Conservation (phyloP, 37 sponge, comb jelly and placozoan genomes). For the Theonella swinhoei region DNA sequence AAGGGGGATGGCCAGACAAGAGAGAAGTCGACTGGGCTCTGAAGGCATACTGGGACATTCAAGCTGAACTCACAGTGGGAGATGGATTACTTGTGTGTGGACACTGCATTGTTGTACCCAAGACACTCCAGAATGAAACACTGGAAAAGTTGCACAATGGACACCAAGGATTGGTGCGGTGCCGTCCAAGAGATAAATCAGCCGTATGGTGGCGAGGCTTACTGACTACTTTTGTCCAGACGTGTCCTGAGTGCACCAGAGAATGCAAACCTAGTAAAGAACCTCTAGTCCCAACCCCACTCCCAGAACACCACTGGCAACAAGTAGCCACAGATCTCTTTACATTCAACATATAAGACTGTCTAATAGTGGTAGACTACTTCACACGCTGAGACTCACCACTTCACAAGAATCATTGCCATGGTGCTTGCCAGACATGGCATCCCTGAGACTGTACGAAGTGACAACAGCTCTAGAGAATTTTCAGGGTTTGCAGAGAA, state of each 20-base stretch:
- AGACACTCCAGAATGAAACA: conserved; percentile 11
- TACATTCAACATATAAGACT: too few species aligned
- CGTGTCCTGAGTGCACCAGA: conserved; percentile 29
- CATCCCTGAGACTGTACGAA: conserved; percentile 48
- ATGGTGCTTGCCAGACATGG: conserved; percentile 43
- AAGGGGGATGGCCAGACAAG: conserved; percentile 28
- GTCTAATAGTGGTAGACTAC: conserved; percentile 45
- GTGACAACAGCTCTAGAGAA: conserved; percentile 51
- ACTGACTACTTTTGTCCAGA: conserved; percentile 11
- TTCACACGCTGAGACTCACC: conserved; percentile 28
- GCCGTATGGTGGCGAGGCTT: conserved; percentile 55
- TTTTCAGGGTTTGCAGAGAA: conserved; percentile 48
- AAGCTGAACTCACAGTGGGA: conserved; percentile 2
- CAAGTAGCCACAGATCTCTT: conserved; percentile 55
- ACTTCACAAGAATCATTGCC: too few species aligned
- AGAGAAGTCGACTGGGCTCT: neutral
- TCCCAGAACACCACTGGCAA: conserved; percentile 62
- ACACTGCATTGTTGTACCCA: conserved; percentile 39
- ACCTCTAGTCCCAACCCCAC: conserved; percentile 17
- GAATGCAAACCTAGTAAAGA: conserved; percentile 6
- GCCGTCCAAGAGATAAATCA: neutral
- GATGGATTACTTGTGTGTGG: conserved; percentile 13
- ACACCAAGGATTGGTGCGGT: conserved; percentile 33
- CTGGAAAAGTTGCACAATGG: conserved; percentile 41
- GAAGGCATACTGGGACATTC: conserved; percentile 29